Base-by-base conservation (phyloP, 2,113 vertebrate genomes). In the Actenoides hombroni region DNA sequence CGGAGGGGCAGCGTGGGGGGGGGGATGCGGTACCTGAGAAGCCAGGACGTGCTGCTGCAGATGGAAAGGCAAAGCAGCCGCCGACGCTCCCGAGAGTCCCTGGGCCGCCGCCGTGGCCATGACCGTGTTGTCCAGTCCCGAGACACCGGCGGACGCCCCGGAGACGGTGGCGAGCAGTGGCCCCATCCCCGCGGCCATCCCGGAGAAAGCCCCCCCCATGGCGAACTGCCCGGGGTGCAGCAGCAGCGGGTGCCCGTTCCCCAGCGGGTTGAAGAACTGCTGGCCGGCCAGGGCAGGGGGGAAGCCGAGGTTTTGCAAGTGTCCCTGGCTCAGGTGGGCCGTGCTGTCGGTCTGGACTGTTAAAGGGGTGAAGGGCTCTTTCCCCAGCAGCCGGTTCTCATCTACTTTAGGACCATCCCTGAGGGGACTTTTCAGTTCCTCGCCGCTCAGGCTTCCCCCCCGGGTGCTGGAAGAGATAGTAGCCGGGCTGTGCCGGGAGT, bases 31-130 rank as follows among this genome's bases (percentile, higher is more conserved):
- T 99, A 99, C 99, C 99, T 99, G 99, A 3, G 99, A 99, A 75
- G 99, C 99, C 97, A 99, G 97, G 95, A 99, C 98, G 23, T 99
- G 99, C 95, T 99, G 99, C 96, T 99, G 99, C 92, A 99, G 98
- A 96, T 99, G 99, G 93, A 99, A 99, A 39, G 99, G 99, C 84
- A 99, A 95, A 73, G 99, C 98, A 20, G 98, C 98, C 1, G 98
- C 97, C 14, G 97, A 96, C 1, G 97, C 96, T 77, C 99, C 99
- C 5, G 98, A 97, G 83, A 99, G 97, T 98, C 99, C 98, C 90
- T 99, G 99, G 31, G 98, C 97, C 11, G 99, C 98, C 4, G 99
- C 99, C 9, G 98, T 98, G 97, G 99, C 99, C 90, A 98, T 98
- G 46, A 97, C 97, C 0, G 99, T 98, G 97, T 98, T 99, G 94